Base-by-base conservation (phyloP, 2,888 invertebrate species). In the Xestia rhomboidea region DNA sequence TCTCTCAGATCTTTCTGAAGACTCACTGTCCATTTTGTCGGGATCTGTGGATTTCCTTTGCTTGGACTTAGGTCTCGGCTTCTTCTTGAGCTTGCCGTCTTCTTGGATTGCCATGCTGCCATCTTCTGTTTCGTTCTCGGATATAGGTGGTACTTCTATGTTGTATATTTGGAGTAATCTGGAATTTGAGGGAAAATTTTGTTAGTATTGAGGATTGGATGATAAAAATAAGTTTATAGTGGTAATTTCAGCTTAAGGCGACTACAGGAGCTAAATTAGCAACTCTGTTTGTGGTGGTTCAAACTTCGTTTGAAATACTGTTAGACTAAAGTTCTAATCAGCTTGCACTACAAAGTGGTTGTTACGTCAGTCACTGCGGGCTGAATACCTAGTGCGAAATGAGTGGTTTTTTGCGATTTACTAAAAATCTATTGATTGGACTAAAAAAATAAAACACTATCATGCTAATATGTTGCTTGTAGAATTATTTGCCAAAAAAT, bases 111-210 rank as follows among this genome's bases (percentile, higher is more conserved):
- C 34, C 76, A 57, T 73, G 44, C 73, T 73, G 44, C 73, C 54
- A 4, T 97, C 97, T 76, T 97, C 97, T 2, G 95, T 94, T 24
- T 94, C 94, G n/a, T 91, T 91, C 21, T 97, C 97, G 0, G 97
- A 96, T 77, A 97, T 97, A 0, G 97, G 98, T 83, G 97, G 97
- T 18, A 97, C 95, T 88, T 97, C 97, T 76, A 98, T 97, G 89
- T 98, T 98, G 94, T 98, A 97, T 88, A 98, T 97, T 94, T 98
- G 97, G n/a, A 98, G 96, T 87, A 98, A 97, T 92, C 98, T 98
- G 94, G 0, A 85, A 88, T 57, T 68, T 1, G 11, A 68, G 15
- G 0, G 2, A 27, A 34, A 4, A 3, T n/a, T 30, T 34, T 38
- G n/a, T 79, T 72, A 66, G n/a, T 73, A 7, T 62, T 74, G n/a